phyloP scores from a whole-genome alignment of 2,888 invertebrate genomes.

The Callosobruchus maculatus region DNA sequence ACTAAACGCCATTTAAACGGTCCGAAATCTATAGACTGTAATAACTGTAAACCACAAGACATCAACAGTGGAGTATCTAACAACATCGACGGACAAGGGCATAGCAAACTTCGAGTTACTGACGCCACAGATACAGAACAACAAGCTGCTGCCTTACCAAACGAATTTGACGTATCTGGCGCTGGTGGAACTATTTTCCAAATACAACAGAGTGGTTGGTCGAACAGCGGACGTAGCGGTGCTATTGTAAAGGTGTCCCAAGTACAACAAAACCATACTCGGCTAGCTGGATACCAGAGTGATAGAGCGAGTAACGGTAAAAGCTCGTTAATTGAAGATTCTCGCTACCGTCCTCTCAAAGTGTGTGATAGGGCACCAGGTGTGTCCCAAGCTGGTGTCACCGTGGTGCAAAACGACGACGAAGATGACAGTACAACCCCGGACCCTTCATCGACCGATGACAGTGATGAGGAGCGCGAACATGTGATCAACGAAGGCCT shows the following conservation, averaged over 20 bases:
- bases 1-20: background rate
- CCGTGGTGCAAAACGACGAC: conserved; percentile 3
- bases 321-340: background rate
- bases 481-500: conserved; percentile 41
- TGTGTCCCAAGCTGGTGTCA: background rate
- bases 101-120: too few species aligned
- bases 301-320: background rate
- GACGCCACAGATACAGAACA: too few species aligned
- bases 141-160: too few species aligned
- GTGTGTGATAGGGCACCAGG: background rate
- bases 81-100: background rate
- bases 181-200: background rate
- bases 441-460: conserved; percentile 15
- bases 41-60: background rate
- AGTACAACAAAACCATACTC: background rate
- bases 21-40: background rate
- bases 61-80: background rate
- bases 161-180: background rate
- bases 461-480: conserved; percentile 37
- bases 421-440: conserved; percentile 4
- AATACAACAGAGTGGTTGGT: background rate
- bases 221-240: background rate
- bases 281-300: background rate
- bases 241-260: background rate
- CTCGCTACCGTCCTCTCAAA: background rate